These are phyloP conservation scores for Branchellion lobata DNA, from an alignment of 2,888 invertebrate species.

Conservation along the genomic window DNA sequence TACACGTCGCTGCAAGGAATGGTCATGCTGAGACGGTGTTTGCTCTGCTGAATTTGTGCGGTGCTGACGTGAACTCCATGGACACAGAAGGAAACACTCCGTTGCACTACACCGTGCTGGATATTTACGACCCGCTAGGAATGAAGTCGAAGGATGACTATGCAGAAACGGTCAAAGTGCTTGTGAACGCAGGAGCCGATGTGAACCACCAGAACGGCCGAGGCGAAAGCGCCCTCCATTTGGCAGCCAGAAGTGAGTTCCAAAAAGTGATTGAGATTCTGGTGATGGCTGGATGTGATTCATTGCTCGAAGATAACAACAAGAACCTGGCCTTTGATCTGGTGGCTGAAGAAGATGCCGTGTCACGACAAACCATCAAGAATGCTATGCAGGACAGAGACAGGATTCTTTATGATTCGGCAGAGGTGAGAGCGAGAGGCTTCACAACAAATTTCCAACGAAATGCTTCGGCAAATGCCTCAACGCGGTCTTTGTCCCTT, in stretches of 20 bases:
- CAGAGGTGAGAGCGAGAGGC: conserved; percentile 51
- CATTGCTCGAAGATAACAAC: conserved; percentile 50
- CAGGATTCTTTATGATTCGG: conserved; percentile 48
- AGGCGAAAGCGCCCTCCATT: conserved; percentile 52
- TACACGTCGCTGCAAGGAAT: conserved; percentile 52
- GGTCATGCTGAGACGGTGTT: conserved; percentile 51
- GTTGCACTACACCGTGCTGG: conserved; percentile 50
- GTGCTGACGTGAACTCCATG: conserved; percentile 50
- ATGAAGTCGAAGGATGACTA: conserved; percentile 54
- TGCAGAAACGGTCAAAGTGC: conserved; percentile 50
- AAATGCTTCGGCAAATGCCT: conserved; percentile 11
- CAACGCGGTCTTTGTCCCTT: conserved; percentile 43
- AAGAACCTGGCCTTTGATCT: conserved; percentile 51
- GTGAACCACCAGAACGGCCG: conserved; percentile 50
- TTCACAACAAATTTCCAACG: conserved; percentile 45
- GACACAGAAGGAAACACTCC: conserved; percentile 53
- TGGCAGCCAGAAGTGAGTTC: conserved; percentile 53
- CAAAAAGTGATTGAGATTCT: conserved; percentile 52
- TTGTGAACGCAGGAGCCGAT: conserved; percentile 51
- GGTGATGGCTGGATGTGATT: conserved; percentile 50
- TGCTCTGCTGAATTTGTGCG: conserved; percentile 47
- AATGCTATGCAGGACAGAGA: conserved; percentile 50
- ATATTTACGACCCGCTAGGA: conserved; percentile 52
- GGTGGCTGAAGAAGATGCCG: conserved; percentile 51
- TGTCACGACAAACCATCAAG: conserved; percentile 51